Evolutionary conservation across 2,113 vertebrate genomes (phyloP).

Genomic region (Thamnaconus septentrionalis): DNA sequence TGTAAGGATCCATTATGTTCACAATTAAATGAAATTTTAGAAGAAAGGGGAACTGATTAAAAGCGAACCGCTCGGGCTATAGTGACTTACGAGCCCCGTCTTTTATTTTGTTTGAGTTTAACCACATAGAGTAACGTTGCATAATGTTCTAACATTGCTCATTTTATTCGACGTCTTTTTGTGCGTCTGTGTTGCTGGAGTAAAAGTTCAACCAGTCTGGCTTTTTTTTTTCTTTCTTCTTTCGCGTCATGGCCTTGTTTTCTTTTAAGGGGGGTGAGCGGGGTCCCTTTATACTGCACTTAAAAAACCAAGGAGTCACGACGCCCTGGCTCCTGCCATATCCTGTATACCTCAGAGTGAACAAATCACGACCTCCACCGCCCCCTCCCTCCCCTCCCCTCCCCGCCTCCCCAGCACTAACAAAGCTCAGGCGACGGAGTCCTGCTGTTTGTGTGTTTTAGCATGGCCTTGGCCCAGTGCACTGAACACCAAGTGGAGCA

Average conservation of each 20-base stretch:
- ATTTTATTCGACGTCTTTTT: not conserved
- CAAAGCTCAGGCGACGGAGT: constrained; percentile 75
- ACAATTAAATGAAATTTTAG: not conserved
- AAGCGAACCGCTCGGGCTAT: not conserved
- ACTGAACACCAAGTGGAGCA: constrained; percentile 35
- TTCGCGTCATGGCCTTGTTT: constrained; percentile 17
- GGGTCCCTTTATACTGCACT: constrained; percentile 50
- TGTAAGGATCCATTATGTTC: not conserved
- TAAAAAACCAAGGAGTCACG: constrained; percentile 80
- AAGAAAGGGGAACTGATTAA: not conserved
- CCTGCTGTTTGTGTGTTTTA: constrained; percentile 77
- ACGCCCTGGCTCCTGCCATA: constrained; percentile 86
- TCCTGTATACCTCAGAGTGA: constrained; percentile 84
- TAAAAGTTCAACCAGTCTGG: constrained; percentile 19
- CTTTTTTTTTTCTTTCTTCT: constrained; percentile 41
- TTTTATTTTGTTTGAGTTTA: too few relatives aligned
- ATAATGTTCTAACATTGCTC: too few relatives aligned
- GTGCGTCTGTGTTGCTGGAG: not conserved
- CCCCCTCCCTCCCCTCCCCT: constrained; percentile 57
- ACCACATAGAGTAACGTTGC: too few relatives aligned
- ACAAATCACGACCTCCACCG: constrained; percentile 78
- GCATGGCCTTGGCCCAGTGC: constrained; percentile 61
- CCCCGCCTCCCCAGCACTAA: constrained; percentile 63
- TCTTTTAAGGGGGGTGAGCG: too few relatives aligned
- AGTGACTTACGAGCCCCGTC: too few relatives aligned